Evolutionary conservation across 2,797 vertebrate genomes (phyloP).

Genomic region (Bufotes viridis): DNA sequence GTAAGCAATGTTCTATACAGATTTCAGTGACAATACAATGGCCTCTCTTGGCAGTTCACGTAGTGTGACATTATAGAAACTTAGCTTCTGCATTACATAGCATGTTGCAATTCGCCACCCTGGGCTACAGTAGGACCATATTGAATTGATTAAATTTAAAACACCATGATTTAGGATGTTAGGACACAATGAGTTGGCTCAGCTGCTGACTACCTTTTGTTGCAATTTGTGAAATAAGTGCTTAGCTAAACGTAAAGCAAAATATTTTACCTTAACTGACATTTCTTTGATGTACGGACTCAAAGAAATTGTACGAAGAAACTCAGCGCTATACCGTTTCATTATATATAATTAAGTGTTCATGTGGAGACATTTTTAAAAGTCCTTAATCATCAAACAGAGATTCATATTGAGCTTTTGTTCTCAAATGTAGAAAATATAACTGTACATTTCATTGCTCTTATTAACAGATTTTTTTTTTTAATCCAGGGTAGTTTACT

Average conservation of each 20-base stretch:
- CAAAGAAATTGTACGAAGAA: slow-evolving; percentile 41
- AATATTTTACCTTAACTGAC: slow-evolving; percentile 48
- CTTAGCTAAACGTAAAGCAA: slow-evolving; percentile 40
- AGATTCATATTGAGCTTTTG: slow-evolving; percentile 48
- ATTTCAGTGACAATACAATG: neutral
- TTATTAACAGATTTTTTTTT: slow-evolving; percentile 14
- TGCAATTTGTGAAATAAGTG: slow-evolving; percentile 35
- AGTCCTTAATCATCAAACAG: slow-evolving; percentile 52
- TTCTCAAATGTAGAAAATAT: slow-evolving; percentile 51
- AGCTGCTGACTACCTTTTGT: slow-evolving; percentile 28
- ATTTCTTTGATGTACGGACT: slow-evolving; percentile 46
- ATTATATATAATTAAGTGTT: slow-evolving; percentile 57
- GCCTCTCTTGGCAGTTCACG: neutral
- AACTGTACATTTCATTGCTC: slow-evolving; percentile 45
- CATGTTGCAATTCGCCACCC: neutral
- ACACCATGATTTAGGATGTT: neutral
- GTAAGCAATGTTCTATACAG: neutral
- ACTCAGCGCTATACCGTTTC: slow-evolving; percentile 35
- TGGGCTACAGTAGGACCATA: neutral
- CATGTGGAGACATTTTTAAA: slow-evolving; percentile 42
- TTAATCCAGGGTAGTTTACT: slow-evolving; percentile 12
- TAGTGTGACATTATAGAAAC: neutral
- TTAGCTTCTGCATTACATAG: neutral
- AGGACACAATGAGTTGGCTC: slow-evolving; percentile 27
- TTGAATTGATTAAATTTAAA: slow-evolving; percentile 11